A percentile compares a stretch with the other conserved stretches of the same genome.
phyloP scores from a whole-genome alignment of 2,888 invertebrate genomes.

The Schrankia costaestrigalis region DNA sequence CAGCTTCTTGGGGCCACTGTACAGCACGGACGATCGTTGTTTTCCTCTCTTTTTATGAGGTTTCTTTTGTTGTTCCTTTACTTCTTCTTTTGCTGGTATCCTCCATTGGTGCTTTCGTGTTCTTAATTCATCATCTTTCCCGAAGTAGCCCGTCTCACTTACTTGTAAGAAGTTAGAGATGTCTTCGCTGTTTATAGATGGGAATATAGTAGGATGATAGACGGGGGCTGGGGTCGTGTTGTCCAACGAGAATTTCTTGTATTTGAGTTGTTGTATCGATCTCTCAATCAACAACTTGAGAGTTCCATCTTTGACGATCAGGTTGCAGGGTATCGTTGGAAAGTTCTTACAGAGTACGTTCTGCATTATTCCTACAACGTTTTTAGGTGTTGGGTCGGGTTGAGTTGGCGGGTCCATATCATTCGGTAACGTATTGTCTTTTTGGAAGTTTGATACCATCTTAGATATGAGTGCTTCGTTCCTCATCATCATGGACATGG shows the following conservation, averaged over 20 bases:
- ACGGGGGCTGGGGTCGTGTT: slow-evolving; percentile 40
- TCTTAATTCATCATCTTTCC: slow-evolving; percentile 10
- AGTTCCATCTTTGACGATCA: slow-evolving; percentile 55
- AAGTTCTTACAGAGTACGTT: slow-evolving; percentile 65
- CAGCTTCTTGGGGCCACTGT: slow-evolving; percentile 54
- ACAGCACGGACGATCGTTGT: slow-evolving; percentile 37
- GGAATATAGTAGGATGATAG: slow-evolving; percentile 47
- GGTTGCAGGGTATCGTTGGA: slow-evolving; percentile 58
- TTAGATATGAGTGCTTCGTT: slow-evolving; percentile 66
- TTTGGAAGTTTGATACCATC: slow-evolving; percentile 68
- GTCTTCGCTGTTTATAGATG: slow-evolving; percentile 58
- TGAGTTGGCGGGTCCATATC: slow-evolving; percentile 8
- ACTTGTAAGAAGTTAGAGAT: slow-evolving; percentile 52
- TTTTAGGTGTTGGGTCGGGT: slow-evolving; percentile 14
- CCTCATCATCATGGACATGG: slow-evolving; percentile 51
- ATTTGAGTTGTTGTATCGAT: slow-evolving; percentile 61
- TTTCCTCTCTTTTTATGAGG: slow-evolving; percentile 29
- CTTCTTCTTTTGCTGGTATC: slow-evolving; percentile 3
- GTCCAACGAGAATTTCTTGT: slow-evolving; percentile 48
- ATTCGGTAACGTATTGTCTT: slow-evolving; percentile 33
- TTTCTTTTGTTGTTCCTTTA: slow-evolving; percentile 15
- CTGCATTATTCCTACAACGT: slow-evolving; percentile 56
- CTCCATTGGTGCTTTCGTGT: slow-evolving; percentile 15
- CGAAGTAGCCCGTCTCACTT: slow-evolving; percentile 36
- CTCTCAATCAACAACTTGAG: slow-evolving; percentile 53